phyloP scores from a whole-genome alignment of 2,888 invertebrate species.

The Lacanobia wlatinum region DNA sequence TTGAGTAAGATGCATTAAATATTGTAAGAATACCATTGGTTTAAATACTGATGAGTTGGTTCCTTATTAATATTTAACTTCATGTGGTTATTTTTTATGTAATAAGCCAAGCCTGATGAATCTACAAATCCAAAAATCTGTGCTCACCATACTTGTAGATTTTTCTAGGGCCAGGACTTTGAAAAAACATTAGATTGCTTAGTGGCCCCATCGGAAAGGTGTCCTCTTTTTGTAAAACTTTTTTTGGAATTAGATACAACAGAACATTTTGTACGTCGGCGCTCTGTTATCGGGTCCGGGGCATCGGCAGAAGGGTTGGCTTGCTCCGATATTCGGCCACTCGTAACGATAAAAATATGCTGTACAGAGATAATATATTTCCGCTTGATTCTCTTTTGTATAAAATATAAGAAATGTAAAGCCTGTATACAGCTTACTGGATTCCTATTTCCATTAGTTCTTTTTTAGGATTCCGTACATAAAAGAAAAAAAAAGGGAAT shows the following conservation, averaged over 20 bases:
- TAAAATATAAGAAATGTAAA: background rate
- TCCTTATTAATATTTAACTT: too few species aligned
- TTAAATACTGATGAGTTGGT: too few species aligned
- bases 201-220: conserved; percentile 74
- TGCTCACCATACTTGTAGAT: too few species aligned
- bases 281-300: conserved; percentile 77
- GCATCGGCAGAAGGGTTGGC: conserved; percentile 74
- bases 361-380: conserved; percentile 63
- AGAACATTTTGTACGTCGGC: conserved; percentile 87
- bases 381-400: conserved; percentile 61
- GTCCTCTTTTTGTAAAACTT: conserved; percentile 70
- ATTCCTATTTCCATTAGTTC: background rate
- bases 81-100: too few species aligned
- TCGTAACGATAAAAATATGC: conserved; percentile 77
- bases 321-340: conserved; percentile 82
- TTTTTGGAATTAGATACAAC: conserved; percentile 83
- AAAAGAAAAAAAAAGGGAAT: too few species aligned
- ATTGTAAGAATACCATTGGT: too few species aligned
- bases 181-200: conserved; percentile 31
- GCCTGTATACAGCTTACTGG: background rate
- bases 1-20: too few species aligned
- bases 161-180: background rate
- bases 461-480: background rate
- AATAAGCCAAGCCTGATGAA: too few species aligned
- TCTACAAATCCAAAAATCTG: too few species aligned